Evolutionary conservation across 1,140 invertebrate species (phyloP).

Genomic region (Batillaria attramentaria): DNA sequence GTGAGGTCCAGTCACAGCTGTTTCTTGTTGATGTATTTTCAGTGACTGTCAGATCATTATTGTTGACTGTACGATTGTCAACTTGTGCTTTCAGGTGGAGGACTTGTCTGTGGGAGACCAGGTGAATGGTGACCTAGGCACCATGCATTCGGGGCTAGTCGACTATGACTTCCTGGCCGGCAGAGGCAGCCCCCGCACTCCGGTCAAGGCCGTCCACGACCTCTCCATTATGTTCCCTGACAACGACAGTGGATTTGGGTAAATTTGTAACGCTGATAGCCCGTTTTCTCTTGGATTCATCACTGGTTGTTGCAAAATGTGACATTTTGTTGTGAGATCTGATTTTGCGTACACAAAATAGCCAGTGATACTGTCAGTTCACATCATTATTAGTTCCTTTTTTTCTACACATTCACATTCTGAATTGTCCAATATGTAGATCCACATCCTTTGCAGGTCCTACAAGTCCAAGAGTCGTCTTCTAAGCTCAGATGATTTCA

Average conservation of each 20-base stretch:
- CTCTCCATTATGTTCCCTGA: conserved; percentile 53
- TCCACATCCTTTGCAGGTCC: conserved; percentile 41
- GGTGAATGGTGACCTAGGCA: conserved; percentile 24
- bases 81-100: not conserved
- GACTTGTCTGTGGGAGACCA: not conserved
- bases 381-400: not conserved
- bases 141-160: conserved; percentile 10
- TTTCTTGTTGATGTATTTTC: not conserved
- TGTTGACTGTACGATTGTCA: not conserved
- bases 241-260: conserved; percentile 57
- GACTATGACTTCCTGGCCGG: conserved; percentile 24
- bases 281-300: not conserved
- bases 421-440: not conserved
- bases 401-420: not conserved
- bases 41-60: not conserved
- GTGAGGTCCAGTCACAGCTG: not conserved
- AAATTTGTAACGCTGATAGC: not conserved
- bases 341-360: not conserved
- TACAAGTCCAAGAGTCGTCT: conserved; percentile 45
- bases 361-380: not conserved
- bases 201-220: conserved; percentile 37
- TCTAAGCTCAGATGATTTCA: conserved; percentile 43
- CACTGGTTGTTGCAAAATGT: not conserved
- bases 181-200: conserved; percentile 24
- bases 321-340: not conserved